phyloP scores from a whole-genome alignment of 2,113 vertebrate species.

The Brienomyrus brachyistius region DNA sequence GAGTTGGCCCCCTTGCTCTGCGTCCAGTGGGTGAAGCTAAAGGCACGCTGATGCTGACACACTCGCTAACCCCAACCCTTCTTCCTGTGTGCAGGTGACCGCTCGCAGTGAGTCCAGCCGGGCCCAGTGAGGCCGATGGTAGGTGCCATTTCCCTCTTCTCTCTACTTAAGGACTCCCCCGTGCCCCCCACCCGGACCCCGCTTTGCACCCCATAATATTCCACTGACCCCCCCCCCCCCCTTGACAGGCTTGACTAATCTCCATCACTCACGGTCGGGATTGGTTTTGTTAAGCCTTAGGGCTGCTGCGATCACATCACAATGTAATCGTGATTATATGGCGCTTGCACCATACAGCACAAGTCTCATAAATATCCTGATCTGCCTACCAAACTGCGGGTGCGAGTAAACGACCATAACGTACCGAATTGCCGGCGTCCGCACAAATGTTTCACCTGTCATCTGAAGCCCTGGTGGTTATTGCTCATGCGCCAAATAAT shows the following conservation, averaged over 20 bases:
- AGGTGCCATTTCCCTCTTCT: constrained; percentile 36
- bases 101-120: constrained; percentile 32
- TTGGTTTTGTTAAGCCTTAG: not conserved
- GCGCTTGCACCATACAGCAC: too few relatives aligned
- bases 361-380: too few relatives aligned
- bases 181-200: not conserved
- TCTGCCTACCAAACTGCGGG: too few relatives aligned
- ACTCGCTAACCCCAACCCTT: not conserved
- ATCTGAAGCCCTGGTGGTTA: too few relatives aligned
- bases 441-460: too few relatives aligned
- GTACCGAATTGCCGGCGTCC: too few relatives aligned
- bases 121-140: constrained; percentile 51
- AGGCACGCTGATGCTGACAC: not conserved
- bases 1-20: not conserved
- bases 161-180: not conserved
- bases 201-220: not conserved
- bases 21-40: not conserved
- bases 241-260: not conserved
- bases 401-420: too few relatives aligned
- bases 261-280: not conserved
- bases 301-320: too few relatives aligned
- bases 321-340: too few relatives aligned
- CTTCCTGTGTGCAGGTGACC: constrained; percentile 37
- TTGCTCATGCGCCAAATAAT: too few relatives aligned
- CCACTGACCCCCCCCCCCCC: not conserved